phyloP scores from a whole-genome alignment of 2,888 invertebrate species.

The Mesorhabditis spiculigera region DNA sequence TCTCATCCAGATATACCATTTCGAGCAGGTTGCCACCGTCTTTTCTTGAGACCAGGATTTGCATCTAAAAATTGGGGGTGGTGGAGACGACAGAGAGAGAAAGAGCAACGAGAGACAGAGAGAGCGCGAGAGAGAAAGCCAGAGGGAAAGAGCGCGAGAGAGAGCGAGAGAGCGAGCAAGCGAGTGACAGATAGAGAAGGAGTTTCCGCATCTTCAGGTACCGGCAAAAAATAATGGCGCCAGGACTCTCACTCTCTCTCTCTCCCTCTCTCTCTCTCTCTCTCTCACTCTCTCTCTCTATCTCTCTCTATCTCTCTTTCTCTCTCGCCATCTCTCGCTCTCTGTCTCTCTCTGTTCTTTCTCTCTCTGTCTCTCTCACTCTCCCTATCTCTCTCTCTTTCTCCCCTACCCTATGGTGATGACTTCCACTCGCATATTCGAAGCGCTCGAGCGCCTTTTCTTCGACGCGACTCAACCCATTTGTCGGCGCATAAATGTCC shows the following conservation, averaged over 20 bases:
- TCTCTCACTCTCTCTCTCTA: too few relatives aligned
- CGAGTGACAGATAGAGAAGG: not conserved
- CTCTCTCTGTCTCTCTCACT: too few relatives aligned
- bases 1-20: slow-evolving; percentile 33
- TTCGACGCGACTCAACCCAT: slow-evolving; percentile 47
- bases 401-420: slow-evolving; percentile 48
- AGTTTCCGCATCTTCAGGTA: not conserved
- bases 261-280: not conserved
- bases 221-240: not conserved
- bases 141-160: too few relatives aligned
- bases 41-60: slow-evolving; percentile 50
- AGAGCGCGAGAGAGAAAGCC: too few relatives aligned
- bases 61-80: slow-evolving; percentile 38
- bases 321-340: too few relatives aligned
- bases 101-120: too few relatives aligned
- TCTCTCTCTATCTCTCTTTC: too few relatives aligned
- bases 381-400: not conserved
- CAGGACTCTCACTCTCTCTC: not conserved
- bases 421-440: slow-evolving; percentile 48
- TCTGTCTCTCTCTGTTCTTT: too few relatives aligned
- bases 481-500: slow-evolving; percentile 55
- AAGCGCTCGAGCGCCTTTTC: slow-evolving; percentile 47
- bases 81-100: not conserved
- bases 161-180: too few relatives aligned
- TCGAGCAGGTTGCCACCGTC: slow-evolving; percentile 44